phyloP scores from a whole-genome alignment of 2,113 vertebrate genomes.

The Phrynosoma platyrhinos region DNA sequence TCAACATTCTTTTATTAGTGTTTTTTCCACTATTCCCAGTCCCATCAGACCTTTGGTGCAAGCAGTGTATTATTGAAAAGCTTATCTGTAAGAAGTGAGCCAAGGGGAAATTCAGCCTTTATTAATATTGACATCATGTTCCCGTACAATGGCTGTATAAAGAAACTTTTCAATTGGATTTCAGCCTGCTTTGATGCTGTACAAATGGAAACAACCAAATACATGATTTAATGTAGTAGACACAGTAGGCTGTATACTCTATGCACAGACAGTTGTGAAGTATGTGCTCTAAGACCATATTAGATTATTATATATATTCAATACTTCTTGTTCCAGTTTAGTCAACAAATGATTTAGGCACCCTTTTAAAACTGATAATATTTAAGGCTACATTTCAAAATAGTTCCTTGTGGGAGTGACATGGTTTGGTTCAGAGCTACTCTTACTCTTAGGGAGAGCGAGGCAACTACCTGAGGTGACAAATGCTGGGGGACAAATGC shows the following conservation, averaged over 20 bases:
- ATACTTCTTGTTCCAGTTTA: background rate
- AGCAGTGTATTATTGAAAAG: slow-evolving; percentile 87
- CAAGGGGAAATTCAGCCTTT: slow-evolving; percentile 87
- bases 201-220: slow-evolving; percentile 84
- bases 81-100: slow-evolving; percentile 88
- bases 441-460: background rate
- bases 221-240: slow-evolving; percentile 78
- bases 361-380: background rate
- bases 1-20: slow-evolving; percentile 89
- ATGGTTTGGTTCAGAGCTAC: background rate
- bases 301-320: background rate
- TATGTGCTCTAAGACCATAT: slow-evolving; percentile 43
- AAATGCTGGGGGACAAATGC: too few relatives aligned
- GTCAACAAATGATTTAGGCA: background rate
- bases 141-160: slow-evolving; percentile 83
- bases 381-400: background rate
- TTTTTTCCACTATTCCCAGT: slow-evolving; percentile 86
- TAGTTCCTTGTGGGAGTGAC: background rate
- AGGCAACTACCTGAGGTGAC: background rate
- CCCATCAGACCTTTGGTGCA: slow-evolving; percentile 87
- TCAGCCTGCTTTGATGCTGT: slow-evolving; percentile 82
- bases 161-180: slow-evolving; percentile 88
- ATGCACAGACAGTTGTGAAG: slow-evolving; percentile 47
- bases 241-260: slow-evolving; percentile 63
- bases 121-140: slow-evolving; percentile 90